These are phyloP conservation scores for Corbicula japonica DNA, from an alignment of 2,888 invertebrate species.

Conservation along the genomic window DNA sequence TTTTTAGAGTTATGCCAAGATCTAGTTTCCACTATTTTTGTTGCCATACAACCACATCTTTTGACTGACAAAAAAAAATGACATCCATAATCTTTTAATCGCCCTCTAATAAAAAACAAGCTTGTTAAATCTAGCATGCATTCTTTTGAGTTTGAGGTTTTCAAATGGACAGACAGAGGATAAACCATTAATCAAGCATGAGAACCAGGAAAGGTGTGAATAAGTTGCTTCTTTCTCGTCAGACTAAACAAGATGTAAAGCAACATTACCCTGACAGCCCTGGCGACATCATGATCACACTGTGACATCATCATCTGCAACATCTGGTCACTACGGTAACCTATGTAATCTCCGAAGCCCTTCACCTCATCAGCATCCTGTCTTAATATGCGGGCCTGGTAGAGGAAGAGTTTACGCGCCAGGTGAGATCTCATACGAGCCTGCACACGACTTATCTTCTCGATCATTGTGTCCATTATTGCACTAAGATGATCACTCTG, in stretches of 20 bases:
- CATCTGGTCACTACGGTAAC: slow-evolving; percentile 42
- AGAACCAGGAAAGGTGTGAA: too few species aligned
- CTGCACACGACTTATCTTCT: slow-evolving; percentile 73
- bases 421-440: slow-evolving; percentile 73
- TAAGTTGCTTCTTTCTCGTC: too few species aligned
- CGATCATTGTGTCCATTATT: slow-evolving; percentile 63
- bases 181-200: too few species aligned
- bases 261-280: slow-evolving; percentile 13
- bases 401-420: slow-evolving; percentile 54
- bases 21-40: too few species aligned
- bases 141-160: too few species aligned
- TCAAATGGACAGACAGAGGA: too few species aligned
- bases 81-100: too few species aligned
- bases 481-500: slow-evolving; percentile 80
- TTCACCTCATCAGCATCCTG: slow-evolving; percentile 53
- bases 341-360: slow-evolving; percentile 45
- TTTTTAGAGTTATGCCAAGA: not conserved
- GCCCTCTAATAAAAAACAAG: too few species aligned
- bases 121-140: too few species aligned
- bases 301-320: slow-evolving; percentile 55
- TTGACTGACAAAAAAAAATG: too few species aligned
- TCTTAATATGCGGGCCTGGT: slow-evolving; percentile 25
- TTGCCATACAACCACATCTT: too few species aligned
- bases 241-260: too few species aligned
- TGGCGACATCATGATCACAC: slow-evolving; percentile 54